Percentiles rank a stretch among this genome's conserved stretches.
phyloP scores from a whole-genome alignment of 2,888 invertebrate genomes.

The Melitaea athalia region DNA sequence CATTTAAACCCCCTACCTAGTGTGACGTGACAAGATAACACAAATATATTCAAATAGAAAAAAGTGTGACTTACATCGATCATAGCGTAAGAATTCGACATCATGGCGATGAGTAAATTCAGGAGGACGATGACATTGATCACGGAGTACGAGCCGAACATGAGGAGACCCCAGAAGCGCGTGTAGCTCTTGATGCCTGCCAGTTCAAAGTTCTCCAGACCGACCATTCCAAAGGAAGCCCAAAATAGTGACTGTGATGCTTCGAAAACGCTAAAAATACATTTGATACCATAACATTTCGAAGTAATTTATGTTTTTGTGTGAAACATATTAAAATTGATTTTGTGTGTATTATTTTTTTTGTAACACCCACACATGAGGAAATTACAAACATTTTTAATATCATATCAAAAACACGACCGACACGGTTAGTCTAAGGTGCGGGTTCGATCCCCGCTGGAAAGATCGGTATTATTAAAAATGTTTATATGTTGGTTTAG shows the following conservation, averaged over 20 bases:
- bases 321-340: too few species aligned
- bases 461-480: too few species aligned
- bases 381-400: too few species aligned
- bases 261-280: slow-evolving; percentile 89
- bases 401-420: too few species aligned
- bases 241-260: slow-evolving; percentile 97
- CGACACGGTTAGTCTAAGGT: too few species aligned
- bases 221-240: slow-evolving; percentile 97
- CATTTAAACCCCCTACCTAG: too few species aligned
- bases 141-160: slow-evolving; percentile 97
- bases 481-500: too few species aligned
- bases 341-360: too few species aligned
- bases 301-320: background rate
- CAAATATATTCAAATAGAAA: background rate
- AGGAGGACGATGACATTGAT: slow-evolving; percentile 97
- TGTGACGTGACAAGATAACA: too few species aligned
- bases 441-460: too few species aligned
- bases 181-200: slow-evolving; percentile 94
- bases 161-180: slow-evolving; percentile 96
- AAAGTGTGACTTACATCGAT: slow-evolving; percentile 88
- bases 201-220: slow-evolving; percentile 93
- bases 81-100: slow-evolving; percentile 97
- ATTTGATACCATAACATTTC: background rate
- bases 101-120: slow-evolving; percentile 98
- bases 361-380: too few species aligned